Evolutionary conservation across 2,888 invertebrate genomes (phyloP), one percentile per base, ranked within the genome.

Genomic region (Stenotaenia linearis): DNA sequence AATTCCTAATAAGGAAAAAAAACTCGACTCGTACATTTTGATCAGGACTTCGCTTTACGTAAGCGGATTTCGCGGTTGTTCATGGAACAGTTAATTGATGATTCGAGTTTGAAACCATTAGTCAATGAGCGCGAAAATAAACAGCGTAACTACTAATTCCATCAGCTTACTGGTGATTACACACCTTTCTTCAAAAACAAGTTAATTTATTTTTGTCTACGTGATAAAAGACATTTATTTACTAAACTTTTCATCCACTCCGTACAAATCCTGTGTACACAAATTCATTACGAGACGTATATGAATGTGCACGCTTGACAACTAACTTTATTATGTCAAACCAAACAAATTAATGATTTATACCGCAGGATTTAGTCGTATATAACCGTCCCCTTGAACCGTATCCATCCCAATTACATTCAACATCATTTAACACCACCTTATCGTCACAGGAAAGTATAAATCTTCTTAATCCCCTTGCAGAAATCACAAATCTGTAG

Each of bases 91-190:
- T 69, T 69, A 69, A 69, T 69, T 69, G 69, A 69, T 69, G 69
- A 69, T 69, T 69, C 25, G 25, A 69, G 28, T 28, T 28, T 28
- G n/a, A 69, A 69, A 69, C 69, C 69, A 69, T 69, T 69, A 69
- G 25, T 69, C 69, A 69, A 69, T 28, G 69, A 15, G 2, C 28
- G 25, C 10, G 69, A 69, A n/a, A 69, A 69, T 69, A 25, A 69
- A 69, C 69, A 69, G 69, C 25, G 69, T 69, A 69, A 69, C 69
- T 69, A 69, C 28, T 69, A 69, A 69, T 69, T 69, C 69, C 69
- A 69, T 28, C 69, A 69, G 69, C 69, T 69, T 69, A 69, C 25
- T 69, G 69, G 69, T 12, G 25, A 69, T 69, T 69, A 69, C 69
- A 69, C 28, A 12, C 9, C 25, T 69, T 69, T 23, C 69, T 69